Evolutionary conservation across 2,797 vertebrate genomes (phyloP), one percentile per base, ranked within the genome.

Genomic region (Myotis findleyi): DNA sequence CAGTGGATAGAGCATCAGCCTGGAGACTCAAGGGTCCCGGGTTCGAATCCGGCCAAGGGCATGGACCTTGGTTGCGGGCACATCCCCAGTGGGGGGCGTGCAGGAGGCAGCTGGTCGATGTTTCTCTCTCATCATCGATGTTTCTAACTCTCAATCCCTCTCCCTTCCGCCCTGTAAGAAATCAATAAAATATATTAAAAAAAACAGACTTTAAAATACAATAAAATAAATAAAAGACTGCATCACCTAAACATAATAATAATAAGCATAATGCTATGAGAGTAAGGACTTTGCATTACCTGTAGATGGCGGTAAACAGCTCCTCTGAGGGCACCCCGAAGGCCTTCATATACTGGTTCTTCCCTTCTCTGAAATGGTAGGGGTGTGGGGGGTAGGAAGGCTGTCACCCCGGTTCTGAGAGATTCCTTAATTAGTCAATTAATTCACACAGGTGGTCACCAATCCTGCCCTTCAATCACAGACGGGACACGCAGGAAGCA

Each of bases 351-450:
- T 92, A 47, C 81, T 69, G 90, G 72, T 77, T 92, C 71, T 6
- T 68, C 3, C 72, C 59, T 11, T 92, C 71, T 8, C 90, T 77
- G 72, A 2, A 76, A 76, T 0, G 11, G 44, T 33, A 33, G 44
- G 44, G 44, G 44, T 4, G 44, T 4, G 49, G 12, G 5, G 2
- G 13, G 8, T 1, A 7, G 30, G 9, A 3, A 7, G 30, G 20
- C 7, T 0, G 44, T 55, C 20, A 36, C 55, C 5, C 9, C 0
- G 1, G 17, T 2, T 2, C 25, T 5, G 8, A 23, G n/a, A 3
- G 7, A 0, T 0, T 0, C 51, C 5, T 0, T 0, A 20, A 13
- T 3, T 12, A 9, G 6, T 10, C 41, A 2, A 0, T 1, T 0
- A 5, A 3, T 0, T 0, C 27, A 18, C 2, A n/a, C 27, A 0